Conservation (phyloP, 2,113 vertebrate genomes). For the Paradoxurus hermaphroditus region DNA sequence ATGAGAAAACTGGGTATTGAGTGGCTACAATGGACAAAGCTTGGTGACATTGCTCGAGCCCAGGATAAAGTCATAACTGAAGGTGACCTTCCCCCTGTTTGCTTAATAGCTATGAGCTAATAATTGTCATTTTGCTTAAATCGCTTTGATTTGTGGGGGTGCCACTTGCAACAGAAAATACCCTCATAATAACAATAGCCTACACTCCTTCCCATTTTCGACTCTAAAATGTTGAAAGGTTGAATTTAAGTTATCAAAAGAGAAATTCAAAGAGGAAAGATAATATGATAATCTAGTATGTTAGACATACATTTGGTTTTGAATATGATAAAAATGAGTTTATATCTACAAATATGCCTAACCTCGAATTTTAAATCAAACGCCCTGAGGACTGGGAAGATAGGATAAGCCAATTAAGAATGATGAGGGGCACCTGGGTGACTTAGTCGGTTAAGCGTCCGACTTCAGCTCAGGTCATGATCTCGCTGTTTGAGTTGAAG, state of each 20-base stretch:
- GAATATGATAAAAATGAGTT: background rate
- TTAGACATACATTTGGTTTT: background rate
- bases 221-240: background rate
- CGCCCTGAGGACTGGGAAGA: background rate
- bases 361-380: slow-evolving; percentile 1
- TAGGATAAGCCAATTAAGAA: background rate
- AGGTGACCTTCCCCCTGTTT: background rate
- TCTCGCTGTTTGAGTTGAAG: too few relatives aligned
- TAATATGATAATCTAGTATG: background rate
- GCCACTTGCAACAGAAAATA: background rate
- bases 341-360: background rate
- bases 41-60: background rate
- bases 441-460: too few relatives aligned
- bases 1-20: background rate
- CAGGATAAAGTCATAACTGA: background rate
- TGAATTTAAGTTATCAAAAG: slow-evolving; percentile 3
- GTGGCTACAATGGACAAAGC: background rate
- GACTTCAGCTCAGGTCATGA: too few relatives aligned
- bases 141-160: background rate
- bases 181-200: background rate
- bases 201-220: background rate
- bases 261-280: background rate
- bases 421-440: too few relatives aligned
- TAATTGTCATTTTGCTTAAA: background rate
- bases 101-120: background rate